Base-by-base conservation (phyloP, 2,113 vertebrate genomes). In the Centropus bengalensis region DNA sequence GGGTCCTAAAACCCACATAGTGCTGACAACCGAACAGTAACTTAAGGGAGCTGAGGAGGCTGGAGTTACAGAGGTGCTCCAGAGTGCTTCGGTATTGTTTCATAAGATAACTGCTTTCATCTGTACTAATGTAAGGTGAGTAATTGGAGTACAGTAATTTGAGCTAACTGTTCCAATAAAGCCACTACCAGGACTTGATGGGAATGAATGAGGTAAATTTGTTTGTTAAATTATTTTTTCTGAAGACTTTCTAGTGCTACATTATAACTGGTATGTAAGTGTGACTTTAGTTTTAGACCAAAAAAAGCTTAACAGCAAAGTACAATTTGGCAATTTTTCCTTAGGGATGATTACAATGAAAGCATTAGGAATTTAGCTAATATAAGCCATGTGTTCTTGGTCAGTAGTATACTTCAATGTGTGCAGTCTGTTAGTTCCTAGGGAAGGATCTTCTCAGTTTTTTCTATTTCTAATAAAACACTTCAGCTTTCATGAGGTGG, bases 1-100 rank as follows among this genome's bases (percentile, higher is more conserved):
- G 14, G 9, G 1, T 9, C 45, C 44, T 51, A 63, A 79, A 88
- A 32, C 11, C 24, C 4, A 1, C 8, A 5, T 0, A 1, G 17
- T 79, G 20, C 67, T 76, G 67, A 47, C 19, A 55, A 5, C 12
- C 36, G 42, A 59, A 16, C 7, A 60, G 19, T 42, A 68, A 27
- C 71, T 71, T 38, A 42, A 79, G 44, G 32, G 19, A 86, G 9
- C 12, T 15, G 2, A 38, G 54, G 20, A 62, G 73, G 16, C 24
- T 82, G 32, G 33, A 68, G 27, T 54, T 67, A 36, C 12, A 45
- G 38, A 70, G 58, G 21, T 79, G 36, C 36, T 36, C 36, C 36
- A 36, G 36, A 36, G 36, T 36, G 6, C 24, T 75, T 82, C 30
- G 33, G 16, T 58, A 71, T 24, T 76, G 42, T n/a, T 82, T 56